These are phyloP conservation scores for Periophthalmodon schlosseri DNA, from an alignment of 2,113 vertebrate genomes.

Conservation along the genomic window DNA sequence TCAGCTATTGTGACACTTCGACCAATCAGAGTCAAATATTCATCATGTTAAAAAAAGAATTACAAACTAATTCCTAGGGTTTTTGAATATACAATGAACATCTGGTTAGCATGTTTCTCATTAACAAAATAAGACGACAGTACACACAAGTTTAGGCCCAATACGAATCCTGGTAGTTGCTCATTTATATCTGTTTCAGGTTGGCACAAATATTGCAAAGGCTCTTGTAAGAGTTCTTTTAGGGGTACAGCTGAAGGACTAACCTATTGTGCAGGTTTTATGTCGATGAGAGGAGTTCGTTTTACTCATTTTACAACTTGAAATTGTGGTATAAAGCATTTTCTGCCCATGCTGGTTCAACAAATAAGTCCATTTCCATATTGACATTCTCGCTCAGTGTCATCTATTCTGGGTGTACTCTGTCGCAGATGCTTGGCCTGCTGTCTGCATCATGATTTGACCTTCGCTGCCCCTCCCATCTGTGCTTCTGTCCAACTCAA, in stretches of 20 bases:
- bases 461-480: background rate
- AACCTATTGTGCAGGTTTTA: too few species aligned
- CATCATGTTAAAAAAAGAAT: too few species aligned
- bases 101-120: too few species aligned
- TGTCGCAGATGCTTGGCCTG: slow-evolving; percentile 3
- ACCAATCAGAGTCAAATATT: too few species aligned
- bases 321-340: background rate
- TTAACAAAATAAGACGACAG: too few species aligned
- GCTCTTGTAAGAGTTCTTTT: background rate
- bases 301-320: background rate
- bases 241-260: too few species aligned
- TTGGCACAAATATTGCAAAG: background rate
- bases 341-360: background rate
- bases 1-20: too few species aligned
- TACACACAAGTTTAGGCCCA: too few species aligned
- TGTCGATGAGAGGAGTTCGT: background rate
- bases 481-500: background rate
- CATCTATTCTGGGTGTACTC: background rate
- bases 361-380: background rate
- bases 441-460: background rate
- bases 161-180: background rate
- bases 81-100: too few species aligned
- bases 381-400: background rate
- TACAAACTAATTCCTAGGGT: too few species aligned
- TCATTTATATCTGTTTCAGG: background rate